phyloP scores from a whole-genome alignment of 2,888 invertebrate species.

The Dinocampus coccinellae region DNA sequence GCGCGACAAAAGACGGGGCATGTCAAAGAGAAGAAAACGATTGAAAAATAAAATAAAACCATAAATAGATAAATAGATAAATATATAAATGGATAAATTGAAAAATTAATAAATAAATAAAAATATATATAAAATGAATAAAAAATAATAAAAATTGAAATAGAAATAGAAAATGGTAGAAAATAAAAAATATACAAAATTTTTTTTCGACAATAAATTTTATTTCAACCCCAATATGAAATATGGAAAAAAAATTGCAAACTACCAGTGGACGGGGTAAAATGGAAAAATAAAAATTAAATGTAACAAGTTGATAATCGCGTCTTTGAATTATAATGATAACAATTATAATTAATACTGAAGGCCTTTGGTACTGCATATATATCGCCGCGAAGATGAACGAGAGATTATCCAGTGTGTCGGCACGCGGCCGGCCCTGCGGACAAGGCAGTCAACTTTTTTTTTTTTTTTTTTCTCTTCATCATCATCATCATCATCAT shows the following conservation, averaged over 20 bases:
- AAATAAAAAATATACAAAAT: too few relatives aligned
- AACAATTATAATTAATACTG: neutral
- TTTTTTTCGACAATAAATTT: too few relatives aligned
- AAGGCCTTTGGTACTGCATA: neutral
- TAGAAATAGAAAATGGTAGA: too few relatives aligned
- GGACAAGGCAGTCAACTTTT: conserved; percentile 44
- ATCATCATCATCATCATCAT: conserved; percentile 10
- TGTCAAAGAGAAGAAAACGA: conserved; percentile 8
- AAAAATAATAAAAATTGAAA: too few relatives aligned
- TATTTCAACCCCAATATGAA: too few relatives aligned
- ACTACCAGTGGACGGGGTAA: conserved; percentile 9
- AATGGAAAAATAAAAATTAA: neutral
- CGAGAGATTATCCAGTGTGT: conserved; percentile 20
- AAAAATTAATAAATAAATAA: too few relatives aligned
- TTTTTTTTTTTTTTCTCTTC: conserved; percentile 4
- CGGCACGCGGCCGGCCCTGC: conserved; percentile 40
- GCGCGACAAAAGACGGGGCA: conserved; percentile 52
- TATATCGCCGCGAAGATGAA: neutral
- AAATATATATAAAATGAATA: too few relatives aligned
- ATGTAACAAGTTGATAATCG: neutral
- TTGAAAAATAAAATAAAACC: conserved; percentile 34
- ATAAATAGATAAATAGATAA: neutral
- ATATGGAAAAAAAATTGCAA: conserved; percentile 25
- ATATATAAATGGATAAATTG: conserved; percentile 27
- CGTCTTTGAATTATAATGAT: too few relatives aligned